phyloP scores from a whole-genome alignment of 1,140 invertebrate genomes.

The Hylyphantes graminicola region DNA sequence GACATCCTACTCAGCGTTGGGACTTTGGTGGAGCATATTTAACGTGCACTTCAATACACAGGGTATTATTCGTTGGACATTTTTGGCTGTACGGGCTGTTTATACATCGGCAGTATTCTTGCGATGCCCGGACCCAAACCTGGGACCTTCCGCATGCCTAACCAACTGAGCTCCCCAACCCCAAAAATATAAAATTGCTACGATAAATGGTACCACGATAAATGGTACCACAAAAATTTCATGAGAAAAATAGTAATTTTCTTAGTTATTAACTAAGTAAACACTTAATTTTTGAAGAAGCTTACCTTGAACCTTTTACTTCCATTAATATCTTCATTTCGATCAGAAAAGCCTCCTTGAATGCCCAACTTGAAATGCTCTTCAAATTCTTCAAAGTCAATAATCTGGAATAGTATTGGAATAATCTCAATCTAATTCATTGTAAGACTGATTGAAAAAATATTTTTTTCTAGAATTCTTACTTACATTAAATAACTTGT shows the following conservation, averaged over 20 bases:
- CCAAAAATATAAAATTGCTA: too few species aligned
- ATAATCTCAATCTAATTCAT: too few species aligned
- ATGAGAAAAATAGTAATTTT: neutral
- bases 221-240: neutral
- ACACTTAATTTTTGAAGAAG: neutral
- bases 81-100: too few species aligned
- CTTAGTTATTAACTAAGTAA: neutral
- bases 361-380: slow-evolving; percentile 90
- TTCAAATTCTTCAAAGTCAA: slow-evolving; percentile 88
- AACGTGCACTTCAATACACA: too few species aligned
- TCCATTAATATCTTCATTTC: slow-evolving; percentile 60
- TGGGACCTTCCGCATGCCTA: too few species aligned
- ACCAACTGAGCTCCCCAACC: too few species aligned
- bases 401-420: slow-evolving; percentile 60
- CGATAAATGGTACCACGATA: too few species aligned
- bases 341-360: slow-evolving; percentile 61
- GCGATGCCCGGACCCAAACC: too few species aligned
- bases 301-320: slow-evolving; percentile 61
- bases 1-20: too few species aligned
- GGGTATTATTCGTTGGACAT: too few species aligned
- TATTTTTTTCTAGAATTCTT: neutral
- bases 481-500: slow-evolving; percentile 80
- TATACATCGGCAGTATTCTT: too few species aligned
- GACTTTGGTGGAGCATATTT: too few species aligned
- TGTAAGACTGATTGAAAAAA: neutral